Evolutionary conservation across 2,113 vertebrate genomes (phyloP), one percentile per base, ranked within the genome.

Genomic region (Tinamus guttatus): DNA sequence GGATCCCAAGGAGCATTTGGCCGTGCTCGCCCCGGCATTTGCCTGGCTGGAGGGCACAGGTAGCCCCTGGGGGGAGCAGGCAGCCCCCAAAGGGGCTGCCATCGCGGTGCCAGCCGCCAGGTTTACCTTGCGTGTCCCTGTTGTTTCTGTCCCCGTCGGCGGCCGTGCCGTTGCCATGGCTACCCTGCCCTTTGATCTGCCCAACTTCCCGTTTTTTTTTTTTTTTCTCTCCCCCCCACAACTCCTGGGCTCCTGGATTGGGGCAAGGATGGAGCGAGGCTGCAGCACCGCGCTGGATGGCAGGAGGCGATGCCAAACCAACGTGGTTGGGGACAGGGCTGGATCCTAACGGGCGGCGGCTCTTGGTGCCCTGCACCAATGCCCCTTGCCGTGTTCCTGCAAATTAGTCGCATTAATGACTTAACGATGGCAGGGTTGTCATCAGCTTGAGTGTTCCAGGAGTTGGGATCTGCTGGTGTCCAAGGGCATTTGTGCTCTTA

Each of bases 161-260:
- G 89, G 77, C 92, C 71, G 85, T 91, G 92, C 93, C 47, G 96
- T 97, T 69, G 90, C 85, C 92, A 95, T 95, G 68, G 93, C 65
- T 59, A 93, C 82, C 12, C 81, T 70, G 95, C 95, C 75, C 96
- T 73, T 94, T 7, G 88, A 96, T 90, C 96, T 86, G 85, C 89
- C 94, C 85, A 18, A 28, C 90, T 94, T 77, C 81, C 91, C 69
- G 94, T 43, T 56, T 34, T 49, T 51, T 70, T 60, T 89, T 67
- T 38, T 18, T 76, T 67, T 45, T 40, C 56, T 54, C 52, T 8
- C n/a, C 56, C 34, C 52, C 43, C 25, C 32, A 6, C 5, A 22
- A 11, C 47, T 49, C n/a, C 25, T 21, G 45, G 74, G 32, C 54
- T 28, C n/a, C 40, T 8, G 54, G 38, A 40, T 27, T 13, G 12